A percentile compares a stretch with the other conserved stretches of the same genome.
Conservation (phyloP, 2,797 vertebrate species). For the Argyrosomus regius region DNA sequence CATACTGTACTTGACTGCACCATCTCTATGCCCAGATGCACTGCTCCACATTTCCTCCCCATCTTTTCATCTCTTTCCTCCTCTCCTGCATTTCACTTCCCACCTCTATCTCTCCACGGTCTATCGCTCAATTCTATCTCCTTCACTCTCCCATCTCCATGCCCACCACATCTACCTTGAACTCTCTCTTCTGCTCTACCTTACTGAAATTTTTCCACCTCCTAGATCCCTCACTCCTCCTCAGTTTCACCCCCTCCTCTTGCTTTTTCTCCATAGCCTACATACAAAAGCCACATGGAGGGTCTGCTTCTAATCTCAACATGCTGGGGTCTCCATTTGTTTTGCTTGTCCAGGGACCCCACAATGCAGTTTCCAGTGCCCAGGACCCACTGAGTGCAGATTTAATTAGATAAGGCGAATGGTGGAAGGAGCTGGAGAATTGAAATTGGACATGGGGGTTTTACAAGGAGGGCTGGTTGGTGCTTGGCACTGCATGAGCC, state of each 20-base stretch:
- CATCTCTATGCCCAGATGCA: slow-evolving; percentile 8
- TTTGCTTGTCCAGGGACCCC: slow-evolving; percentile 84
- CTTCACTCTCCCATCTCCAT: slow-evolving; percentile 41
- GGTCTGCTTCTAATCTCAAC: slow-evolving; percentile 86
- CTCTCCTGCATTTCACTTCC: slow-evolving; percentile 37
- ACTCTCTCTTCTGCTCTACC: slow-evolving; percentile 39
- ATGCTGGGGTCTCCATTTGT: slow-evolving; percentile 85
- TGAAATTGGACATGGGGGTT: slow-evolving; percentile 85
- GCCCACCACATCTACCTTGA: slow-evolving; percentile 34
- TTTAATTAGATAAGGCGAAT: slow-evolving; percentile 87
- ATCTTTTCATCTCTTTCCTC: slow-evolving; percentile 24
- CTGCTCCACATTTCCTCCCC: slow-evolving; percentile 10
- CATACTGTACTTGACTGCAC: neutral
- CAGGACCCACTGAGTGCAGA: slow-evolving; percentile 83
- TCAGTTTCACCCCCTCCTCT: slow-evolving; percentile 32
- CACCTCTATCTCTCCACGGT: slow-evolving; percentile 23
- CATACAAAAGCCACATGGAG: slow-evolving; percentile 81
- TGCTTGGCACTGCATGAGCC: slow-evolving; percentile 71
- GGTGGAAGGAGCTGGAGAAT: slow-evolving; percentile 81
- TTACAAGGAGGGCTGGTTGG: slow-evolving; percentile 70
- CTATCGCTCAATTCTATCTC: slow-evolving; percentile 20
- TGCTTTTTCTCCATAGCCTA: slow-evolving; percentile 43
- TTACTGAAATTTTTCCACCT: slow-evolving; percentile 26
- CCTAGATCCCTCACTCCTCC: slow-evolving; percentile 39
- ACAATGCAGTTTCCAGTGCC: slow-evolving; percentile 80